phyloP scores from a whole-genome alignment of 2,113 vertebrate species.

The Chinchilla lanigera region DNA sequence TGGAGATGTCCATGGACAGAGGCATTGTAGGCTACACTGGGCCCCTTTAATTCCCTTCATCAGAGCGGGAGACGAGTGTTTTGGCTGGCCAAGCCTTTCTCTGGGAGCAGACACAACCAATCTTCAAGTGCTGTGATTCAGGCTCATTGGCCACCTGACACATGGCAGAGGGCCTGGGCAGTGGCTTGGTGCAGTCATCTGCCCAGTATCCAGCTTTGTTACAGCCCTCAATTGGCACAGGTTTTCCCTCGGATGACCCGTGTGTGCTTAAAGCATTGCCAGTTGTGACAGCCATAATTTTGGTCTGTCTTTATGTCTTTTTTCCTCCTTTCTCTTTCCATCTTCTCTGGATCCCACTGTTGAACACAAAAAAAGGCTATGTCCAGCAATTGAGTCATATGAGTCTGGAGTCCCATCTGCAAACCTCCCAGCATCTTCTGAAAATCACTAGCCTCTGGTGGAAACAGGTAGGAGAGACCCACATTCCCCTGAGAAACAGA shows the following conservation, averaged over 20 bases:
- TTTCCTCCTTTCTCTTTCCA: not conserved
- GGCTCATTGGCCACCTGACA: not conserved
- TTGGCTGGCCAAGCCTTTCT: not conserved
- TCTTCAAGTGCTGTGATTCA: not conserved
- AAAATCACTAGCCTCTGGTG: not conserved
- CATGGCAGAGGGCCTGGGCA: not conserved
- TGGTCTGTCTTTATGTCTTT: not conserved
- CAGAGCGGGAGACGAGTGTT: not conserved
- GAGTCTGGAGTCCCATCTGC: not conserved
- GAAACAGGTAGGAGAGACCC: not conserved
- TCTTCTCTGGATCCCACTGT: not conserved
- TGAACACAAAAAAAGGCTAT: not conserved
- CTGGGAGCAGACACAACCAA: not conserved
- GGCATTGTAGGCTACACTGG: not conserved
- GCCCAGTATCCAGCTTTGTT: not conserved
- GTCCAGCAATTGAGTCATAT: not conserved
- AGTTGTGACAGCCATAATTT: not conserved
- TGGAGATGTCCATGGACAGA: not conserved
- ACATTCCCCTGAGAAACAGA: not conserved
- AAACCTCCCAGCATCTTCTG: not conserved
- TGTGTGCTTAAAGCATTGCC: not conserved
- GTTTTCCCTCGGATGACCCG: not conserved
- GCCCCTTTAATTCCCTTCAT: not conserved
- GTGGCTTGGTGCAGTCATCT: not conserved
- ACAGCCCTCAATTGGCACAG: not conserved